Evolutionary conservation across 2,113 vertebrate species (phyloP), one percentile per base, ranked within the genome.

Genomic region (Dinomys branickii): DNA sequence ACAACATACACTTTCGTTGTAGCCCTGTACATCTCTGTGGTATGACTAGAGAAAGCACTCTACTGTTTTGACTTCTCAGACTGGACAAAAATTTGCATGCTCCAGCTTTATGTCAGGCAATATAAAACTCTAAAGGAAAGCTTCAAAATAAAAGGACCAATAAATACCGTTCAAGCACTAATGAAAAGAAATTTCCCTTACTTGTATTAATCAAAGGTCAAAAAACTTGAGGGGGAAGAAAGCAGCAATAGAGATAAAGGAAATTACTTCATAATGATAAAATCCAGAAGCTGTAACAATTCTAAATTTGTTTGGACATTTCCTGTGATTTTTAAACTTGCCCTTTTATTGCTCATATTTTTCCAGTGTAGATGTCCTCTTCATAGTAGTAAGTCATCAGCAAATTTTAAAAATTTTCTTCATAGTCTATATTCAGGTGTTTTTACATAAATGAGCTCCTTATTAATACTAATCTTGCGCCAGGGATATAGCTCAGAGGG

Each of bases 391-490:
- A 91, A 88, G n/a, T 26, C 12, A 35, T 84, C 50, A 52, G 17
- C 47, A 95, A 80, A 61, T 59, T 84, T 85, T 88, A 22, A 1
- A 94, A 81, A 87, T 63, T 95, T 97, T 90, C 73, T 90, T 95
- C 9, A 92, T 78, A 69, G 61, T 75, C 50, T 63, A 0, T 90
- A 3, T 90, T 84, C 20, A 69, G 33, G 14, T 84, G 50, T 88
- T 95, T 88, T 97, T 85, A 87, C 5, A 58, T 90, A 88, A 52
- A 90, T 69, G 35, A 38, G 50, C 20, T 38, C 20, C 75, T 77
- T 91, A 38, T 83, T 89, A 86, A 86, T 85, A 71, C 19, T n/a
- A n/a, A n/a, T n/a, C n/a, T n/a, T n/a, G n/a, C n/a, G n/a, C n/a
- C n/a, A n/a, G n/a, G n/a, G n/a, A n/a, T n/a, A n/a, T n/a, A n/a